A percentile compares a stretch with the other conserved stretches of the same genome.
These are phyloP conservation scores for Frankliniella fusca DNA, from an alignment of 2,888 invertebrate genomes.

Conservation along the genomic window DNA sequence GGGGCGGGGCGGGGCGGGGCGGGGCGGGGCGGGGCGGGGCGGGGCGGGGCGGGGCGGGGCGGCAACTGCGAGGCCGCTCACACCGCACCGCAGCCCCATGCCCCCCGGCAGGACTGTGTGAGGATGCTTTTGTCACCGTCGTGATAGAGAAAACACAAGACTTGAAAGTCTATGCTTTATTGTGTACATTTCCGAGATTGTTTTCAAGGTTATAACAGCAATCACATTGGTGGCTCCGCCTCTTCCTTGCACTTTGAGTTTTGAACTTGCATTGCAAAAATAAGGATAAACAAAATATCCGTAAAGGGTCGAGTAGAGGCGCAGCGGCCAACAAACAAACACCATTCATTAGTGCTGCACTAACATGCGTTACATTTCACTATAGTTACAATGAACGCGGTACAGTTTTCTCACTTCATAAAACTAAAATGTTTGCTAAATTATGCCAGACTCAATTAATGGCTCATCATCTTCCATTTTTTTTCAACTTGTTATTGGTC, in stretches of 20 bases:
- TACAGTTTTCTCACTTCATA: slow-evolving; percentile 5
- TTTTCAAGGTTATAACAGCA: too few species aligned
- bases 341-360: neutral
- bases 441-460: too few species aligned
- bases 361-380: neutral
- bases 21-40: slow-evolving; percentile 33
- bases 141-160: neutral
- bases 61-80: slow-evolving; percentile 11
- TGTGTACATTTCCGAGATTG: too few species aligned
- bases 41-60: slow-evolving; percentile 31
- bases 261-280: neutral
- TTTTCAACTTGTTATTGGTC: too few species aligned
- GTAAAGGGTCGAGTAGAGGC: neutral
- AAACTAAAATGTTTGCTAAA: neutral
- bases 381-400: neutral
- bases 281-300: neutral
- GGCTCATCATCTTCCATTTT: too few species aligned
- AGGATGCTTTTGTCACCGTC: neutral
- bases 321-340: neutral
- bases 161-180: too few species aligned
- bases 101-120: neutral
- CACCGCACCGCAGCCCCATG: neutral
- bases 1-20: neutral
- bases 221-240: too few species aligned
- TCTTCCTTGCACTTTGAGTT: neutral